Conservation (phyloP, 2,113 vertebrate species). For the Microtus pennsylvanicus region DNA sequence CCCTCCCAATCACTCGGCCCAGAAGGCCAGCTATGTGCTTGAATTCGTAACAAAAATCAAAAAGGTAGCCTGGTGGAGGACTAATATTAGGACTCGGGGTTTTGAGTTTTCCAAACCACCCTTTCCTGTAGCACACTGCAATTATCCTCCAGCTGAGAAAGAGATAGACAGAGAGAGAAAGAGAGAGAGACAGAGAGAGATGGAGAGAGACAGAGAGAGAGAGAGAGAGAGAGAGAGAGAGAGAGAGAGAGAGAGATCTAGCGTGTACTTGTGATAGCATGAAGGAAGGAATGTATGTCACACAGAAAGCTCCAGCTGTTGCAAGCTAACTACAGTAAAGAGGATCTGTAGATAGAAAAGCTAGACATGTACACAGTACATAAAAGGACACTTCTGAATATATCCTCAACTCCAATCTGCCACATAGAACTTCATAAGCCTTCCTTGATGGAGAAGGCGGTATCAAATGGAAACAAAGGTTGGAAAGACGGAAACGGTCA, state of each 20-base stretch:
- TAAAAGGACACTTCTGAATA: neutral
- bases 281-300: neutral
- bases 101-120: constrained; percentile 20
- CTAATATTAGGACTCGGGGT: neutral
- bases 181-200: too few species aligned
- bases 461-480: neutral
- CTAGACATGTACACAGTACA: neutral
- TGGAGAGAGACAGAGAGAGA: too few species aligned
- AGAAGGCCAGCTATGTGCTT: neutral
- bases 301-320: neutral
- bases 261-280: neutral
- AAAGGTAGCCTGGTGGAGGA: neutral
- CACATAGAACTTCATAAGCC: neutral
- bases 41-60: constrained; percentile 36
- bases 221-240: too few species aligned
- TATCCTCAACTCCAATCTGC: neutral
- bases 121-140: neutral
- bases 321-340: neutral
- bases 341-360: neutral
- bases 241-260: neutral
- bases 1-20: neutral
- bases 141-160: neutral
- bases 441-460: neutral
- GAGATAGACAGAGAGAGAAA: too few species aligned
- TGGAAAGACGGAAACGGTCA: neutral